Base-by-base conservation (phyloP, 1,140 invertebrate genomes). In the Drosophila nebulosa region DNA sequence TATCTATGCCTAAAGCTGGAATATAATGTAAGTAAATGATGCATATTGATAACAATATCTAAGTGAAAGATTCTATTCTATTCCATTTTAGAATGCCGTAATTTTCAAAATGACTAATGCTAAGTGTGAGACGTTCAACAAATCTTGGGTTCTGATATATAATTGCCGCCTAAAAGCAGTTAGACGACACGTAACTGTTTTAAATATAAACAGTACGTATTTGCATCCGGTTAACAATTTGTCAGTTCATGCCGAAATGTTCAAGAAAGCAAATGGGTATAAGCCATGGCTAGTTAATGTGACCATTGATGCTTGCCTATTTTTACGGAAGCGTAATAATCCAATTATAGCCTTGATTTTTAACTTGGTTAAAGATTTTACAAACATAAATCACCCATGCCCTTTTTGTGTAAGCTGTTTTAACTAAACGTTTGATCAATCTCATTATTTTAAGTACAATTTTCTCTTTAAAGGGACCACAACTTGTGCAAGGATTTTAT, bases 361-460 rank as follows among this genome's bases (percentile, higher is more conserved):
- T 30, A 32, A n/a, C 1, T 16, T 69, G 1, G 51, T 71, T 12
- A 61, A 36, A 16, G 27, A 71, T 0, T 71, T 69, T 35, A 22
- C 64, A n/a, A 71, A 71, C 10, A 62, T 71, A 0, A 71, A 71
- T 30, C 69, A 71, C n/a, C 22, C 57, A 3, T 71, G 69, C 3
- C 69, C 69, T 1, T 69, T 18, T 27, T 18, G 62, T 27, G 69
- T 71, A 51, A 69, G 36, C n/a, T n/a, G n/a, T 22, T 16, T 3
- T 16, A 7, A 27, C 14, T 6, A 1, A 7, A 24, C 18, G 0
- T 27, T 14, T 30, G 2, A 27, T n/a, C 1, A 2, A 3, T n/a
- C n/a, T n/a, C n/a, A n/a, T n/a, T n/a, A 27, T 14, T 30, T 42
- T 35, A 12, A n/a, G 2, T 4, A 30, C n/a, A 56, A 56, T 12